Evolutionary conservation across 2,113 vertebrate species (phyloP).

Genomic region (Balaeniceps rex): DNA sequence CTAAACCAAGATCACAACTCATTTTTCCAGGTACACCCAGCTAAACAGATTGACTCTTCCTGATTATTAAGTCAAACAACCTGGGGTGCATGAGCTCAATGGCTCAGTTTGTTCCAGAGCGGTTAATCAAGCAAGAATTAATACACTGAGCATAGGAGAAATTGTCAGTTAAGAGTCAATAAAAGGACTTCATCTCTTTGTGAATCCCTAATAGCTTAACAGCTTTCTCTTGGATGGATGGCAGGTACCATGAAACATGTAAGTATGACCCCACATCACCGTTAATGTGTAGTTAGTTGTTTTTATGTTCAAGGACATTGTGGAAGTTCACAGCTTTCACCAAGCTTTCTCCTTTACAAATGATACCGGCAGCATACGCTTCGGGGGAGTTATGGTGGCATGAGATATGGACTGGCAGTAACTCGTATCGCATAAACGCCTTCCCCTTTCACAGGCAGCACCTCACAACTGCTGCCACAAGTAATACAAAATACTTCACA

Average conservation of each 20-base stretch:
- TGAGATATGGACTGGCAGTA: neutral
- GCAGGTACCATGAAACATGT: neutral
- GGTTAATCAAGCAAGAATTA: conserved; percentile 25
- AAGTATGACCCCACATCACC: neutral
- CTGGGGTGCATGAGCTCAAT: neutral
- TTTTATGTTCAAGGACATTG: neutral
- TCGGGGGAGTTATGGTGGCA: neutral
- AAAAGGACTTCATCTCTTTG: neutral
- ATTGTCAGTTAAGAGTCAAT: neutral
- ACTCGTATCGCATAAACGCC: accelerated
- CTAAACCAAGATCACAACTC: neutral
- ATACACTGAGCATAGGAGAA: neutral
- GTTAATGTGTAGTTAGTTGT: neutral
- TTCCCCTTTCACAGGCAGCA: neutral
- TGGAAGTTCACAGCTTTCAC: neutral
- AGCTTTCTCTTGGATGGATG: neutral
- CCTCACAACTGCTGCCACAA: neutral
- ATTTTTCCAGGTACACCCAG: neutral
- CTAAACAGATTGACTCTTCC: neutral
- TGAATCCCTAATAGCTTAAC: neutral
- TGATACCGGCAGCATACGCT: accelerated
- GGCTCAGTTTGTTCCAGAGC: neutral
- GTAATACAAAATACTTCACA: neutral
- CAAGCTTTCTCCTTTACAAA: neutral
- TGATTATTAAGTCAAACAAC: conserved; percentile 20